Evolutionary conservation across 2,113 vertebrate species (phyloP).

Genomic region (Epinephelus fuscoguttatus): DNA sequence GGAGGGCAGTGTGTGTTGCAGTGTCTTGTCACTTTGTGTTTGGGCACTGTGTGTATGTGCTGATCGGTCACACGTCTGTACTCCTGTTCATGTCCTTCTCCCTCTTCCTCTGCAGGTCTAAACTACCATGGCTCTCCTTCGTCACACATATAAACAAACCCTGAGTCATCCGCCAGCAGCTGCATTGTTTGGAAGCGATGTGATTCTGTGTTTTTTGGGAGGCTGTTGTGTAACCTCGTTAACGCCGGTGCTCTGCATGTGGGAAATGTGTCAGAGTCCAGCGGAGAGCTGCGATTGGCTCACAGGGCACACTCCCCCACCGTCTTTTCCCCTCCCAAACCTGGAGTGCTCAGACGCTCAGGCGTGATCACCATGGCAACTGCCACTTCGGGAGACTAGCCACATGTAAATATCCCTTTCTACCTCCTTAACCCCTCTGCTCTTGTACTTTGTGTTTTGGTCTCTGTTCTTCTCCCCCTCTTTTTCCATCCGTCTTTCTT

Average conservation of each 20-base stretch:
- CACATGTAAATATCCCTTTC: constrained; percentile 58
- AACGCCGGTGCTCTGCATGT: constrained; percentile 67
- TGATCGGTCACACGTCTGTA: constrained; percentile 14
- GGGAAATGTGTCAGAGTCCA: constrained; percentile 68
- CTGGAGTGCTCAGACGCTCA: constrained; percentile 78
- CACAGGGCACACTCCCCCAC: constrained; percentile 76
- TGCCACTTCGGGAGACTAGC: constrained; percentile 59
- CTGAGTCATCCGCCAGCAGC: constrained; percentile 37
- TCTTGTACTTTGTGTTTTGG: constrained; percentile 2
- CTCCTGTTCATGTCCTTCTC: background rate
- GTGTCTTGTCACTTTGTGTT: constrained; percentile 38
- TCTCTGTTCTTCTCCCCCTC: background rate
- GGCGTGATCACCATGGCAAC: constrained; percentile 84
- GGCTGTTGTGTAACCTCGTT: constrained; percentile 77
- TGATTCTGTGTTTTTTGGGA: constrained; percentile 57
- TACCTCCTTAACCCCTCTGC: constrained; percentile 13
- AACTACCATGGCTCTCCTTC: background rate
- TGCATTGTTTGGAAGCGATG: constrained; percentile 36
- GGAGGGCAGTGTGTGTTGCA: constrained; percentile 8
- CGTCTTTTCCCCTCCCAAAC: constrained; percentile 37
- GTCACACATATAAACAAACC: background rate
- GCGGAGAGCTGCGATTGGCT: constrained; percentile 78
- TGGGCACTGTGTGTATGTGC: background rate
- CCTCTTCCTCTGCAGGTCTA: background rate
- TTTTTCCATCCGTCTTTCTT: constrained; percentile 1